Conservation (phyloP, 1,140 invertebrate species). For the Rhopalosiphum maidis region DNA sequence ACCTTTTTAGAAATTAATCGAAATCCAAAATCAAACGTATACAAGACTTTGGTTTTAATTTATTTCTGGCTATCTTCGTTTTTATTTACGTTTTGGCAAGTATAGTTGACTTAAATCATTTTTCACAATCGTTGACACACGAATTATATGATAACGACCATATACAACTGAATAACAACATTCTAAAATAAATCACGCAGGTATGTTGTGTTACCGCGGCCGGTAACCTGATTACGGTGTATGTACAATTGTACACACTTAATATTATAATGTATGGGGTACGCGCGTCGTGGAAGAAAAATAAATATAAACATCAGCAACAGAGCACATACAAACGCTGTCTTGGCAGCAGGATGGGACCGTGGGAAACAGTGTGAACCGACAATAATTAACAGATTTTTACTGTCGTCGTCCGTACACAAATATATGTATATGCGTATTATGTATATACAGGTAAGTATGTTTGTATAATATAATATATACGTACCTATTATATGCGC, state of each 20-base stretch:
- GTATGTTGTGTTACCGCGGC: background rate
- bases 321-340: background rate
- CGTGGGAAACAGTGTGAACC: background rate
- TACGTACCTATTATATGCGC: too few species aligned
- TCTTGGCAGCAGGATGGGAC: background rate
- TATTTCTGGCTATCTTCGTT: background rate
- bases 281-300: background rate
- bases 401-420: background rate
- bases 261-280: background rate
- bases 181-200: background rate
- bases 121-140: background rate
- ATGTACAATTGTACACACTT: background rate
- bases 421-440: background rate
- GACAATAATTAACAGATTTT: conserved; percentile 18
- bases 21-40: background rate
- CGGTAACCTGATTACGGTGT: background rate
- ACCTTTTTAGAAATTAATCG: background rate
- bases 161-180: background rate
- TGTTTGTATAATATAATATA: background rate
- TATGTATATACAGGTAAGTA: too few species aligned
- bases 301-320: background rate
- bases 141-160: background rate
- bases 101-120: background rate
- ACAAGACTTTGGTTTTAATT: background rate
- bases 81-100: background rate